Conservation (phyloP, 2,888 invertebrate species). For the Drosophila anomalata region DNA sequence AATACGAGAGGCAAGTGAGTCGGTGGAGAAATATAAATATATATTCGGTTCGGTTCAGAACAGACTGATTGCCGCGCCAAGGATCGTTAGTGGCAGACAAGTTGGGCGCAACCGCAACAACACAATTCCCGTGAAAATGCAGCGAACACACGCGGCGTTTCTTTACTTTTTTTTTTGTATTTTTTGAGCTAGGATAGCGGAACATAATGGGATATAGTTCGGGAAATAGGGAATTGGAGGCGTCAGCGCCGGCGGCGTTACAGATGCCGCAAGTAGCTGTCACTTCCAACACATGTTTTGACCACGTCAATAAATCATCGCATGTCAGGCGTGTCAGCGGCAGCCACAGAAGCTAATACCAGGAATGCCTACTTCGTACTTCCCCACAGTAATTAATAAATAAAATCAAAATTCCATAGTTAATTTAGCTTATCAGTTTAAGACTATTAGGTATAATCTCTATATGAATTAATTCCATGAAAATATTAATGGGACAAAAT, state of each 20-base stretch:
- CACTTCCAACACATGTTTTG: conserved; percentile 84
- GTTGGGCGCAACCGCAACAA: conserved; percentile 83
- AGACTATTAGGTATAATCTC: too few relatives aligned
- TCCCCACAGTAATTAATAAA: background rate
- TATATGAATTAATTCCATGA: too few relatives aligned
- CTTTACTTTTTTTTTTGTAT: background rate
- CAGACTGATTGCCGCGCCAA: conserved; percentile 79
- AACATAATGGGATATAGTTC: conserved; percentile 25
- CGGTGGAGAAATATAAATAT: conserved; percentile 3
- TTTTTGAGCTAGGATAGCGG: conserved; percentile 20
- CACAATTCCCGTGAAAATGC: conserved; percentile 74
- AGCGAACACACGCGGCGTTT: conserved; percentile 76
- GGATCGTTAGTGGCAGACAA: conserved; percentile 82
- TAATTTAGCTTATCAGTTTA: too few relatives aligned
- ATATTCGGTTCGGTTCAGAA: conserved; percentile 33
- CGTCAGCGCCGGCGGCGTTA: conserved; percentile 73
- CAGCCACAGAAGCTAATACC: conserved; percentile 22
- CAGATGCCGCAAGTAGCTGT: conserved; percentile 83
- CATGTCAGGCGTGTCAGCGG: conserved; percentile 73
- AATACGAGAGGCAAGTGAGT: conserved; percentile 62
- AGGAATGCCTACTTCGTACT: background rate
- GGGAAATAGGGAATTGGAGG: conserved; percentile 32
- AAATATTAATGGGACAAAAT: background rate
- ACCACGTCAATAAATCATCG: conserved; percentile 84
- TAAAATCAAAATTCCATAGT: too few relatives aligned